Evolutionary conservation across 2,888 invertebrate genomes (phyloP).

Genomic region (Hirtodrosophila trivittata): DNA sequence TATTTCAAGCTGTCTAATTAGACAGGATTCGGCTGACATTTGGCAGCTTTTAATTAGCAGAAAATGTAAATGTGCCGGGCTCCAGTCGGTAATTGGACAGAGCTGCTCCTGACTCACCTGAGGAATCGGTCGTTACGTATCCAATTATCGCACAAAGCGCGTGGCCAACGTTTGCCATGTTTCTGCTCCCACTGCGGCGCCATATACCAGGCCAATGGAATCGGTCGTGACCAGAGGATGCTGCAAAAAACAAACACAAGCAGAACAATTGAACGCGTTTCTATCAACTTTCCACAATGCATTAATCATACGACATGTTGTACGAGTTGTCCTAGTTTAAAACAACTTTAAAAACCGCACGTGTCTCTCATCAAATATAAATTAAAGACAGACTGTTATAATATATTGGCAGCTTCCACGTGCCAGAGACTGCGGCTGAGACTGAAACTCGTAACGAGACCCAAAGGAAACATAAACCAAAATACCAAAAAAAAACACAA

Average conservation of each 20-base stretch:
- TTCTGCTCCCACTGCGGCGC: conserved; percentile 93
- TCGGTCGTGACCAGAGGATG: conserved; percentile 94
- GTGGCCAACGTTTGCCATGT: conserved; percentile 92
- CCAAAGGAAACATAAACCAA: conserved; percentile 69
- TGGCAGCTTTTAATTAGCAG: conserved; percentile 60
- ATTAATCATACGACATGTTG: conserved; percentile 36
- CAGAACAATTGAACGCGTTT: background rate
- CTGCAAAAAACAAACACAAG: conserved; percentile 80
- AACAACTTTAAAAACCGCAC: conserved; percentile 4
- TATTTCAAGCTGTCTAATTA: conserved; percentile 52
- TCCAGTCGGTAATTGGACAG: background rate
- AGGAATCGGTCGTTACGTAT: conserved; percentile 91
- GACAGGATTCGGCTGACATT: conserved; percentile 25
- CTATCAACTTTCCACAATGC: background rate
- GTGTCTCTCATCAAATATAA: conserved; percentile 42
- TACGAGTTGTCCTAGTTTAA: background rate
- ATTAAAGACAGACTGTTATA: conserved; percentile 36
- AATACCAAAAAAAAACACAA: conserved; percentile 35
- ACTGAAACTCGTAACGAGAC: conserved; percentile 62
- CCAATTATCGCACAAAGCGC: conserved; percentile 95
- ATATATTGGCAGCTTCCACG: conserved; percentile 13
- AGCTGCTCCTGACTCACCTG: conserved; percentile 80
- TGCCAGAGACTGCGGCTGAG: conserved; percentile 10
- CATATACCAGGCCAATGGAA: conserved; percentile 97
- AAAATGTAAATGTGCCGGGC: conserved; percentile 46